Evolutionary conservation across 2,888 invertebrate genomes (phyloP), one percentile per base, ranked within the genome.

Genomic region (Ashinkailepas kermadecensis): DNA sequence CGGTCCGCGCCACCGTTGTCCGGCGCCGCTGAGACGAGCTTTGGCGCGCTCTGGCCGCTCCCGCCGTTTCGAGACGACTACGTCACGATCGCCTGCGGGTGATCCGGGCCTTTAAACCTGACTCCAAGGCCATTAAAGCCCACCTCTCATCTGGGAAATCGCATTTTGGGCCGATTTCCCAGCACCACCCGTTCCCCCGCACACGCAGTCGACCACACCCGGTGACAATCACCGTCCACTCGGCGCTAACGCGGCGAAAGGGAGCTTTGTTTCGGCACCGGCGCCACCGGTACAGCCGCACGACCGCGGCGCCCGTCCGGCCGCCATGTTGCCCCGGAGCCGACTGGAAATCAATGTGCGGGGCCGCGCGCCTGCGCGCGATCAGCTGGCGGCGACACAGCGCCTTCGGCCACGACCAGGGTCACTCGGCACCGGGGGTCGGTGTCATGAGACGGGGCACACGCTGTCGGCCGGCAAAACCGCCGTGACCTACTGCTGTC

Each of bases 71-170:
- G 56, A 74, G 74, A 56, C 21, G 74, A 54, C 23, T 54, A 74
- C 74, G 74, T 74, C 74, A 74, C 74, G 11, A 74, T 74, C 23
- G 74, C 74, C 74, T 56, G 21, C 54, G 74, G 74, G 12, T 23
- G 23, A 74, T 74, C 74, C 74, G 74, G 74, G 74, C 74, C 10
- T 74, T 74, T 74, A 74, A 74, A 74, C 74, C 74, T 0, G 56
- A 74, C 56, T 74, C 11, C 74, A 74, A 74, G 74, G 74, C 74
- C 74, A 74, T 74, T 74, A 74, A 74, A 74, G 56, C 0, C 74
- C 74, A 74, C 54, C 54, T 74, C 13, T 56, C 12, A 12, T 21
- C 54, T 15, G 56, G 54, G 56, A 74, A 74, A 21, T 12, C 18
- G 21, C 54, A 54, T 74, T 70, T 70, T 21, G 0, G 56, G 3